A percentile compares a stretch with the other conserved stretches of the same genome.
phyloP scores from a whole-genome alignment of 2,113 vertebrate genomes.

The Uria lomvia region DNA sequence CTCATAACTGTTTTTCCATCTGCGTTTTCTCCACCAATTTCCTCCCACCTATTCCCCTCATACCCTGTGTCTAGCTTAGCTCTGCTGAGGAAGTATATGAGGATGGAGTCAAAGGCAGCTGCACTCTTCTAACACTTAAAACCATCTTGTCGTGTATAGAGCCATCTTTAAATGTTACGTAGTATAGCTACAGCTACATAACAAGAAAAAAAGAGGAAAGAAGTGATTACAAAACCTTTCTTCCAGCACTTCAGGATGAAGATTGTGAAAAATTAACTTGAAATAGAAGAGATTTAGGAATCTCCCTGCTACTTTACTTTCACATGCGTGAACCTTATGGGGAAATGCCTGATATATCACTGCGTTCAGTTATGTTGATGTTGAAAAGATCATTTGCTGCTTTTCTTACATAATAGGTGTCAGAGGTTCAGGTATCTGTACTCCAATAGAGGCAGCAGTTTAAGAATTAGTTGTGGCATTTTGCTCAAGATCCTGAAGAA shows the following conservation, averaged over 20 bases:
- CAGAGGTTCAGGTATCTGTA: not conserved
- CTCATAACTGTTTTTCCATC: not conserved
- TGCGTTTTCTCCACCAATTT: not conserved
- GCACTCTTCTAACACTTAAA: not conserved
- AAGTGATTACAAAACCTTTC: not conserved
- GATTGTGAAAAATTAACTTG: not conserved
- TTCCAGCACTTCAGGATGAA: not conserved
- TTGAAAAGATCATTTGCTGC: not conserved
- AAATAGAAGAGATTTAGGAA: not conserved
- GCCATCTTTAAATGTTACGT: not conserved
- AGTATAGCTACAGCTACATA: not conserved
- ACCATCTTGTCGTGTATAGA: not conserved
- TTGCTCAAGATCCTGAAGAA: not conserved
- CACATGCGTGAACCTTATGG: not conserved
- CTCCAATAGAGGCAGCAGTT: not conserved
- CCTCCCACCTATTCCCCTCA: not conserved
- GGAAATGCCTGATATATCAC: not conserved
- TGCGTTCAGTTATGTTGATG: not conserved
- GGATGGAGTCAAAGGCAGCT: conserved; percentile 7
- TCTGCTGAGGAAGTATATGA: not conserved
- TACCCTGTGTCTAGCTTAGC: not conserved
- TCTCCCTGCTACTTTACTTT: not conserved
- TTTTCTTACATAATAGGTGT: not conserved
- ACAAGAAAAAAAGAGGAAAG: not conserved
- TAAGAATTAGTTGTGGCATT: not conserved